Conservation (phyloP, 2,797 vertebrate genomes). For the Muscicapa striata region DNA sequence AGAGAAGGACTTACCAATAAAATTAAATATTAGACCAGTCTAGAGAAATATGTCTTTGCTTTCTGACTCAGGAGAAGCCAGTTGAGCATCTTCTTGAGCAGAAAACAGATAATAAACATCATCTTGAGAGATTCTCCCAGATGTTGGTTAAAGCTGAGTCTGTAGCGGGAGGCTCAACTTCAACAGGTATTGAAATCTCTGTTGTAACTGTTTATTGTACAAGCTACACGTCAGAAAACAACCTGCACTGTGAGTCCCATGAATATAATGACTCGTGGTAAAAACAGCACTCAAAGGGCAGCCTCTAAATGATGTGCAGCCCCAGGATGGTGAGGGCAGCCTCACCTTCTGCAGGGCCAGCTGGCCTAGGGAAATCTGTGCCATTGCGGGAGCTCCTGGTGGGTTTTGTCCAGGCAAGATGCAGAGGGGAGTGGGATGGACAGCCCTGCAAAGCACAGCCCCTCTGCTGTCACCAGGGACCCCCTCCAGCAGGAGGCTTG, state of each 20-base stretch:
- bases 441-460: not conserved
- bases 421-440: fast-evolving
- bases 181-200: not conserved
- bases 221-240: not conserved
- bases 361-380: not conserved
- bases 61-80: not conserved
- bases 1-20: not conserved
- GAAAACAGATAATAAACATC: not conserved
- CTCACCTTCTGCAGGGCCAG: fast-evolving
- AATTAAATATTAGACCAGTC: not conserved
- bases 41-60: not conserved
- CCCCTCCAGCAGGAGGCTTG: not conserved
- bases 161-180: not conserved
- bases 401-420: not conserved
- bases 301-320: not conserved
- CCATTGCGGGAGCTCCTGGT: not conserved
- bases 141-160: not conserved
- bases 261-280: not conserved
- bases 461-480: not conserved
- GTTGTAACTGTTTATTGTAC: not conserved
- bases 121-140: constrained; percentile 19
- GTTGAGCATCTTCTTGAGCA: not conserved
- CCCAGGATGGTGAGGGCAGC: not conserved
- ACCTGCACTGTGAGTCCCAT: not conserved
- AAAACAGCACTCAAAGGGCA: not conserved